Evolutionary conservation across 2,888 invertebrate species (phyloP), one percentile per base, ranked within the genome.

Genomic region (Parasteatoda lunata): DNA sequence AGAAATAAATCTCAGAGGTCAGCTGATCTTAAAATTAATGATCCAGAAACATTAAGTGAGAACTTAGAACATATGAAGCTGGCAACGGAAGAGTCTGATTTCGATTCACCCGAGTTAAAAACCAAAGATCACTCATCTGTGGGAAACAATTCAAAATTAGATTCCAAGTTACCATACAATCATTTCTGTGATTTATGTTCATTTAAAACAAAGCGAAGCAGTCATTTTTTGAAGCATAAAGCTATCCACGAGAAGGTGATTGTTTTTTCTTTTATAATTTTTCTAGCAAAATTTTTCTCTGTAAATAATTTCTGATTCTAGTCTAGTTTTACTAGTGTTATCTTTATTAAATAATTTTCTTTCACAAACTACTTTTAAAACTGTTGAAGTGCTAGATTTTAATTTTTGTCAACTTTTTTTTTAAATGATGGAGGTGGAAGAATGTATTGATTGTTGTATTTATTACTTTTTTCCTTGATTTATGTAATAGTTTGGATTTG

Each of bases 141-240:
- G 48, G 11, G 8, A 45, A 54, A 11, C 48, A 59, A 52, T 54
- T n/a, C 13, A 15, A 15, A 59, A 75, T 15, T 15, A 52, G 51
- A 51, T 13, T 13, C 59, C 9, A 59, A n/a, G 4, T 71, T 82
- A 47, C 78, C 73, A 0, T 92, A 90, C 88, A 92, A 92, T 88
- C 92, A 91, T 89, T 92, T 91, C 88, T 93, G 93, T 87, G 89
- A 90, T 4, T 88, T 90, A n/a, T 93, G 93, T 88, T 93, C 93
- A 0, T 92, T 92, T 89, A 92, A 92, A 89, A 91, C 92, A n/a
- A 92, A 92, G 87, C 90, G 93, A 54, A 91, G 91, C 82, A 92
- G 92, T 89, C 92, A 92, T 88, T 92, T 91, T 78, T 76, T 89
- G 7, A 91, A 91, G 66, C 93, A 93, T 89, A 90, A 91, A 89